These are phyloP conservation scores for Aegotheles bennettii DNA, from an alignment of 2,113 vertebrate species.

Conservation along the genomic window DNA sequence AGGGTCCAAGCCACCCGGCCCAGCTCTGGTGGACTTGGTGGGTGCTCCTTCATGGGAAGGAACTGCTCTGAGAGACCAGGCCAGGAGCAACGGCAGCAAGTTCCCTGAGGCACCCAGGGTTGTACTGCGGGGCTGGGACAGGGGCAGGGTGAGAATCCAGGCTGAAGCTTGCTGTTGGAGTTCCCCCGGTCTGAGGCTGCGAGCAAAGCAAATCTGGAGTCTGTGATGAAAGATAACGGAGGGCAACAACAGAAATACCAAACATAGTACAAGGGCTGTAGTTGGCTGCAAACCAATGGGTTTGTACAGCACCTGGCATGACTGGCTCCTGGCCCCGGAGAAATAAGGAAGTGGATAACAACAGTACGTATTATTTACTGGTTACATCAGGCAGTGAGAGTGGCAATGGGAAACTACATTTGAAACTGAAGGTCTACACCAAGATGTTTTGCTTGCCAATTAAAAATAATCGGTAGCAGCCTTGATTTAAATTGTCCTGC, in stretches of 20 bases:
- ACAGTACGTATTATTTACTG: background rate
- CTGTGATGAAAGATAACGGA: background rate
- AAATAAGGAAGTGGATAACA: background rate
- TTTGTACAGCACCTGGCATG: background rate
- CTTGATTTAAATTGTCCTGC: background rate
- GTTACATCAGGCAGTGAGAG: background rate
- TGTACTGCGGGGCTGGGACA: background rate
- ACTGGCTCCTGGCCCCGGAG: background rate
- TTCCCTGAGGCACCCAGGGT: accelerated
- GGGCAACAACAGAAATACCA: background rate
- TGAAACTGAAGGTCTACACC: background rate
- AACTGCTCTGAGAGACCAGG: background rate
- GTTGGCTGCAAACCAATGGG: background rate
- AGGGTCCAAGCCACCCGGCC: background rate
- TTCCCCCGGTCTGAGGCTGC: background rate
- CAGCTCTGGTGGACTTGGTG: background rate
- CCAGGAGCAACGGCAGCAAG: accelerated
- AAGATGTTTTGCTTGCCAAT: background rate
- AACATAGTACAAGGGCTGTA: background rate
- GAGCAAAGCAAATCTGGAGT: background rate
- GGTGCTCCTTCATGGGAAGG: background rate
- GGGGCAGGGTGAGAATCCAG: background rate
- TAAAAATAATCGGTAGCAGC: background rate
- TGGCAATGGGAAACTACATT: accelerated
- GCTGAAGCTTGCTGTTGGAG: background rate